Conservation (phyloP, 35 echinoderm and acorn worm genomes). For the Chiridota heheva region DNA sequence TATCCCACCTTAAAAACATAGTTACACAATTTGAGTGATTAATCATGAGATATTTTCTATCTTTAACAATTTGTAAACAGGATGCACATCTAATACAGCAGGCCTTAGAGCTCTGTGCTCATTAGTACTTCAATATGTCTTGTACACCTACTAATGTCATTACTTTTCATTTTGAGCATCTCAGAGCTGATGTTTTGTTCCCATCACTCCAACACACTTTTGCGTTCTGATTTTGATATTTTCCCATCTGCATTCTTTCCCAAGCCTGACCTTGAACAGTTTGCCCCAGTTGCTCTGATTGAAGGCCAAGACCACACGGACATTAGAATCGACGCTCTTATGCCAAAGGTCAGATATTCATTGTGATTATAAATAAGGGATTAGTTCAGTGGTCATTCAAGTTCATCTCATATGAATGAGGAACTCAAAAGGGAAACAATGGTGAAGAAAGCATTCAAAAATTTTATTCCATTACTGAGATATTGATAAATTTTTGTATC, state of each 20-base stretch:
- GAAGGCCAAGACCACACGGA: slow-evolving; percentile 79
- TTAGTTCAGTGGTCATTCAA: neutral
- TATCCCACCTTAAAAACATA: too few species aligned
- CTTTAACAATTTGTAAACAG: too few species aligned
- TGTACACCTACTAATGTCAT: too few species aligned
- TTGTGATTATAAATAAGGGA: slow-evolving; percentile 36
- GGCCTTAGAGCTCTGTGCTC: too few species aligned
- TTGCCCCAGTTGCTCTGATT: slow-evolving; percentile 14
- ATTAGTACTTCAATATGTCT: too few species aligned
- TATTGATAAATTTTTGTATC: neutral
- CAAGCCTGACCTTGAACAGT: slow-evolving; percentile 66
- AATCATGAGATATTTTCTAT: too few species aligned
- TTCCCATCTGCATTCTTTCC: neutral
- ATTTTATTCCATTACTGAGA: neutral
- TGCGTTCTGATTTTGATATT: too few species aligned
- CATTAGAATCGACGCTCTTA: slow-evolving; percentile 92
- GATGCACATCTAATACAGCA: too few species aligned
- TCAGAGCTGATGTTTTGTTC: too few species aligned
- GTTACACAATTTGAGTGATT: too few species aligned
- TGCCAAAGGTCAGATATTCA: slow-evolving; percentile 90
- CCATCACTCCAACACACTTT: too few species aligned
- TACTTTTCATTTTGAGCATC: too few species aligned
- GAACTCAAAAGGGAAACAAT: neutral
- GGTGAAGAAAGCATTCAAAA: neutral
- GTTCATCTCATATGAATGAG: neutral